These are phyloP conservation scores for Philonicus albiceps DNA, from an alignment of 2,888 invertebrate species.

Conservation along the genomic window DNA sequence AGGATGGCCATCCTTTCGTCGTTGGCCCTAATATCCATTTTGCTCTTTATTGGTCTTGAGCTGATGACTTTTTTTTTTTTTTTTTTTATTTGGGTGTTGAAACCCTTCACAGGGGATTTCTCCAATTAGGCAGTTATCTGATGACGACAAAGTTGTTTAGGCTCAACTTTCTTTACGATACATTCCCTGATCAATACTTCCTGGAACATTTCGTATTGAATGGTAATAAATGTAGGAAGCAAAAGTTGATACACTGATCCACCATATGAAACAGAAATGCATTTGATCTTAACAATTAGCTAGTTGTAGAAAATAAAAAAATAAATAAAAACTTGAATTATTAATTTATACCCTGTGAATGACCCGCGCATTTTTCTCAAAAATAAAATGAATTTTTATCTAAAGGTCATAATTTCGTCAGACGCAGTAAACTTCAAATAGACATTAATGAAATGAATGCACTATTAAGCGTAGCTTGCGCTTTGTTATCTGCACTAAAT, in stretches of 20 bases:
- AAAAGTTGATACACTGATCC: not conserved
- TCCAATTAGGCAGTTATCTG: conserved; percentile 9
- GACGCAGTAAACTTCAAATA: not conserved
- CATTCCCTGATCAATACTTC: not conserved
- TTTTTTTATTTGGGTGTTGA: conserved; percentile 2
- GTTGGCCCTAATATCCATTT: conserved; percentile 19
- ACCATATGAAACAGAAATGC: not conserved
- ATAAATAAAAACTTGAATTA: not conserved
- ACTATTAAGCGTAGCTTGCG: not conserved
- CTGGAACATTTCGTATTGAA: not conserved
- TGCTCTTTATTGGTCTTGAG: not conserved
- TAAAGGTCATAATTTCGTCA: not conserved
- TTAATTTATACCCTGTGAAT: not conserved
- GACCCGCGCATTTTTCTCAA: not conserved
- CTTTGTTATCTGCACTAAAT: not conserved
- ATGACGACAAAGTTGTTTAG: not conserved
- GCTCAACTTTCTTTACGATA: not conserved
- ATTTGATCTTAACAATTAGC: not conserved
- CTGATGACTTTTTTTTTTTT: not conserved
- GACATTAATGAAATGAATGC: not conserved
- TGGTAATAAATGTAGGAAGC: not conserved
- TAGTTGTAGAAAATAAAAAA: not conserved
- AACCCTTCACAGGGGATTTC: not conserved
- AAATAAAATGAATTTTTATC: not conserved
- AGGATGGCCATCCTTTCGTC: not conserved